Base-by-base conservation (phyloP, 2,113 vertebrate genomes). In the Synchiropus splendidus region DNA sequence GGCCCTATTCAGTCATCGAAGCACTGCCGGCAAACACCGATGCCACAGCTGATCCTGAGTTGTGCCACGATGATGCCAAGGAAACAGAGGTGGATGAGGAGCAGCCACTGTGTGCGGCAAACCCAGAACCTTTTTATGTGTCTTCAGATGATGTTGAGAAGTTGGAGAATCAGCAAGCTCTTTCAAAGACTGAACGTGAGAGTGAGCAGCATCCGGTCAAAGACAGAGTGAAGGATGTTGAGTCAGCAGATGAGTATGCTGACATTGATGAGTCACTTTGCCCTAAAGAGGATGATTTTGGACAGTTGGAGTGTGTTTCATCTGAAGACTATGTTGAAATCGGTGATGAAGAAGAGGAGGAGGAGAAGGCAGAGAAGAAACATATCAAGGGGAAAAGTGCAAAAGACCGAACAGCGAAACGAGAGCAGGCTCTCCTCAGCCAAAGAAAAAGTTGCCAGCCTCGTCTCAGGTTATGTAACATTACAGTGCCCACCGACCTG, bases 281-380 rank as follows among this genome's bases (percentile, higher is more conserved):
- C 31, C 72, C 64, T 45, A 76, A 81, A 31, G 56, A 16, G 34
- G 74, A 80, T 12, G 74, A 83, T 42, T 67, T 59, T 21, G 73
- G 78, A 33, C 64, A 70, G 11, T 16, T 48, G 12, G 81, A 76
- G 42, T 77, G 83, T 17, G 76, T 77, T 21, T 86, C 86, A 9
- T 86, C 86, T 1, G 84, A 86, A 71, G 86, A 87, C 65, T 86
- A 86, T 9, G 83, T 87, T 0, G 86, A 87, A 67, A 86, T 87
- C 45, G 84, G 84, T 0, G 86, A 87, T 17, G 86, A 85, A 1
- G 84, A 86, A 1, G 79, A 85, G 10, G 78, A 77, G 10, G 78
- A 77, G n/a, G 70, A 78, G 15, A 69, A 82, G 53, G 40, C n/a
- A 3, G 82, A 82, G 54, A 82, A 75, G 51, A 86, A 65, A 50